Base-by-base conservation (phyloP, 2,113 vertebrate genomes). In the Burhinus bistriatus region DNA sequence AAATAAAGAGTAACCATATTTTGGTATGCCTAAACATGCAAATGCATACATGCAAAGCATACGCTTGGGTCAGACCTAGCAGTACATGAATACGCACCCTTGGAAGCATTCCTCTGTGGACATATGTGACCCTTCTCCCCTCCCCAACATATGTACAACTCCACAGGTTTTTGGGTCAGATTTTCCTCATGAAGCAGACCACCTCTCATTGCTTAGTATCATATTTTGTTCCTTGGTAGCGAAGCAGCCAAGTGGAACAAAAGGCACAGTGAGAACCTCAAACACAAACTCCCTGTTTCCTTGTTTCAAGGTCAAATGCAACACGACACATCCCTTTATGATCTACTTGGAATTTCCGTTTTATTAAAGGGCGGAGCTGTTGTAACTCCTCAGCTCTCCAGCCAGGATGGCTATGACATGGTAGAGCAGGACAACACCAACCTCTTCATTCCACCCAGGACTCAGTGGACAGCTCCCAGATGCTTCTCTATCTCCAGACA, bases 21-120 rank as follows among this genome's bases (percentile, higher is more conserved):
- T 32, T 75, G 21, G 5, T 55, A 42, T 12, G 15, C 8, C 49
- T 49, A 36, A 76, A 36, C 23, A 23, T 44, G 51, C 29, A 83
- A 82, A 76, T 34, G 9, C 34, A 64, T 6, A 36, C 9, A 9
- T 61, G 13, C 29, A 54, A 86, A 59, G 6, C 19, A 55, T 30
- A 32, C 0, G 0, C 6, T 21, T 45, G 52, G 27, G n/a, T 32
- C 30, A 55, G 23, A 42, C 9, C 30, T 49, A 40, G 14, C 14
- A 47, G 15, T 10, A 32, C 21, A 11, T 36, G 23, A 40, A 32
- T 15, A 22, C 7, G 15, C 32, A 36, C 26, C 26, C 36, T 17
- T 65, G 51, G n/a, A 64, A 57, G 3, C 23, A 27, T 70, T 22
- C 25, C 4, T 65, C 45, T 52, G 12, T 16, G 54, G 38, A 45